Evolutionary conservation across 2,888 invertebrate genomes (phyloP).

Genomic region (Clusia tigrina): DNA sequence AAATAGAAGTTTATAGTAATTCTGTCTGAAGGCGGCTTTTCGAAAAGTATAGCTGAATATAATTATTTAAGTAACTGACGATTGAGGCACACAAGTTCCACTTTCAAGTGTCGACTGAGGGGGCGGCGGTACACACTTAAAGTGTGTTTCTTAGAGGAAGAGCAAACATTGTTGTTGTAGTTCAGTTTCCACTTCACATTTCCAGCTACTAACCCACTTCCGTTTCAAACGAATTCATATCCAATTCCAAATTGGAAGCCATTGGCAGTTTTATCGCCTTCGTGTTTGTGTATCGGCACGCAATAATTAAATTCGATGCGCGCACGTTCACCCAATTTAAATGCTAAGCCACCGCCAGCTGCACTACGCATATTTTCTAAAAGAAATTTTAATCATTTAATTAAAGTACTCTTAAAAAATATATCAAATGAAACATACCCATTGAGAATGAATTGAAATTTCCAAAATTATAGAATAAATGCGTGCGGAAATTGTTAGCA

Average conservation of each 20-base stretch:
- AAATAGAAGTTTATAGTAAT: too few relatives aligned
- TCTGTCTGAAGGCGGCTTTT: too few relatives aligned
- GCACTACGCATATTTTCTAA: constrained; percentile 73
- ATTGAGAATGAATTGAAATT: constrained; percentile 70
- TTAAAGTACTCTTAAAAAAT: neutral
- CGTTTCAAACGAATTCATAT: constrained; percentile 78
- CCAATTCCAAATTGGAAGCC: constrained; percentile 89
- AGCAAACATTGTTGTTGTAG: too few relatives aligned
- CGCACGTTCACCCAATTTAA: constrained; percentile 85
- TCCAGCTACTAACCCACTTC: too few relatives aligned
- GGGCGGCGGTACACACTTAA: too few relatives aligned
- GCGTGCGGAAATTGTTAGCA: constrained; percentile 85
- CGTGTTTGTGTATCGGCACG: constrained; percentile 74
- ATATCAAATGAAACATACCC: constrained; percentile 44
- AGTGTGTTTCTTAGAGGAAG: too few relatives aligned
- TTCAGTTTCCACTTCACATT: too few relatives aligned
- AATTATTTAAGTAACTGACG: too few relatives aligned
- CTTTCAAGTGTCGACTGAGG: too few relatives aligned
- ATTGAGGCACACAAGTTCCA: too few relatives aligned
- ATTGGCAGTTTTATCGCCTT: constrained; percentile 72
- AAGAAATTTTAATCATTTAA: constrained; percentile 5
- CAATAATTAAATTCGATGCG: constrained; percentile 95
- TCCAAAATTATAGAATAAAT: constrained; percentile 89
- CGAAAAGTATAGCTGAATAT: too few relatives aligned
- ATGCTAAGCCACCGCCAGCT: constrained; percentile 83